These are phyloP conservation scores for Cuculus canorus DNA, from an alignment of 2,797 vertebrate species.

Conservation along the genomic window DNA sequence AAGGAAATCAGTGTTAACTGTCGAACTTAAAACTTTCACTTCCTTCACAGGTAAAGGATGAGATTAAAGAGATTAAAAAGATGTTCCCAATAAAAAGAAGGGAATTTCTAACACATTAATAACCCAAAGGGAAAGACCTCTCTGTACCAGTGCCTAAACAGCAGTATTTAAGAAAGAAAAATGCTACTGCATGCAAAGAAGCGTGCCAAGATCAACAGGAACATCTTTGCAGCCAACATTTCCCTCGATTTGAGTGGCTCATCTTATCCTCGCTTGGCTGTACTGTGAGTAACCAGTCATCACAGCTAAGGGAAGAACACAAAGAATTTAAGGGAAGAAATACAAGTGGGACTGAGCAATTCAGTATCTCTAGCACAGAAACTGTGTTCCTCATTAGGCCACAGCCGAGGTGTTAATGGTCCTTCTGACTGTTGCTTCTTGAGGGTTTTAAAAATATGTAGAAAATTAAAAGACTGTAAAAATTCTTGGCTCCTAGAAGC, in stretches of 20 bases:
- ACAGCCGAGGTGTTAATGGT: neutral
- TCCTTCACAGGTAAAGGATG: neutral
- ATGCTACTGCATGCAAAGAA: neutral
- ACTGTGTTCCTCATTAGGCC: neutral
- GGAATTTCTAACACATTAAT: neutral
- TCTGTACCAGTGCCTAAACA: neutral
- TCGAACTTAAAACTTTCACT: neutral
- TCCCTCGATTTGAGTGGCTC: neutral
- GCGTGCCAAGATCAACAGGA: neutral
- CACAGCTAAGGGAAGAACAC: neutral
- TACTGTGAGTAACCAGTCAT: neutral
- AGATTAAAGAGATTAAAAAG: neutral
- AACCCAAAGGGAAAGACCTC: neutral
- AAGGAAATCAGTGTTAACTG: neutral
- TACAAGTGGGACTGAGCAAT: neutral
- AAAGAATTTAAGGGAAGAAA: neutral
- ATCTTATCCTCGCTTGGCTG: neutral
- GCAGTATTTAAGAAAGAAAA: neutral
- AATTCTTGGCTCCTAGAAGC: neutral
- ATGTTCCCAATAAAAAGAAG: neutral
- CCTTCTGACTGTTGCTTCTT: neutral
- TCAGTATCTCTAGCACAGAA: neutral
- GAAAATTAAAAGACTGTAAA: slow-evolving; percentile 14
- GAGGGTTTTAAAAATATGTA: neutral
- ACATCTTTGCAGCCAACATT: neutral